phyloP scores from a whole-genome alignment of 2,797 vertebrate genomes.

The Lemur catta region DNA sequence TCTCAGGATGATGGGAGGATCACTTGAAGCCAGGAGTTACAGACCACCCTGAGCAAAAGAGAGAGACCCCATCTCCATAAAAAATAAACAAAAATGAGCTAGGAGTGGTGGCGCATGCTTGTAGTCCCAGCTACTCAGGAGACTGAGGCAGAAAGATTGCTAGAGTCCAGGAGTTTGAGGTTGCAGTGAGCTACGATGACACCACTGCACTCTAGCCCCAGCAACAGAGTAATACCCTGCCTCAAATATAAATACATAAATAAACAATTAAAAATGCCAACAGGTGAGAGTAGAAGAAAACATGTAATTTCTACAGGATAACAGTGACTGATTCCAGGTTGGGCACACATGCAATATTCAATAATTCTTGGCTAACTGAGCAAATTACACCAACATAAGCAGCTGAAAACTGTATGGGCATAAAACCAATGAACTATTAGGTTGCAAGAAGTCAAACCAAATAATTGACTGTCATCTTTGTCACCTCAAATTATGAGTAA shows the following conservation, averaged over 20 bases:
- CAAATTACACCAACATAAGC: not conserved
- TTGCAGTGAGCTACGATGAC: not conserved
- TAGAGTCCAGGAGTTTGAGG: not conserved
- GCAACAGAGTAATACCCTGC: not conserved
- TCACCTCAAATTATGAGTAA: not conserved
- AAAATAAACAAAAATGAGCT: not conserved
- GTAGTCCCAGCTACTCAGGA: not conserved
- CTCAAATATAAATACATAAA: no score
- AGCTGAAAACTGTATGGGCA: not conserved
- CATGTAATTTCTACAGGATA: not conserved
- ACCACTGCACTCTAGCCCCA: not conserved
- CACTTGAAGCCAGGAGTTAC: not conserved
- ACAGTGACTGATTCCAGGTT: not conserved
- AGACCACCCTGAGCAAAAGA: not conserved
- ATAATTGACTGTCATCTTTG: not conserved
- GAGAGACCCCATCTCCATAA: no score
- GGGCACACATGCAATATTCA: not conserved
- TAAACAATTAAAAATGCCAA: not conserved
- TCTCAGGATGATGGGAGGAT: not conserved
- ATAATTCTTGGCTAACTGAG: not conserved
- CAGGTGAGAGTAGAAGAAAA: not conserved
- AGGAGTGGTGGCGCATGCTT: no score
- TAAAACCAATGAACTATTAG: not conserved
- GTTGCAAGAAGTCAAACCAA: not conserved
- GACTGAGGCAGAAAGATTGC: not conserved